Evolutionary conservation across 2,888 invertebrate species (phyloP).

Genomic region (Cheilosia urbana): DNA sequence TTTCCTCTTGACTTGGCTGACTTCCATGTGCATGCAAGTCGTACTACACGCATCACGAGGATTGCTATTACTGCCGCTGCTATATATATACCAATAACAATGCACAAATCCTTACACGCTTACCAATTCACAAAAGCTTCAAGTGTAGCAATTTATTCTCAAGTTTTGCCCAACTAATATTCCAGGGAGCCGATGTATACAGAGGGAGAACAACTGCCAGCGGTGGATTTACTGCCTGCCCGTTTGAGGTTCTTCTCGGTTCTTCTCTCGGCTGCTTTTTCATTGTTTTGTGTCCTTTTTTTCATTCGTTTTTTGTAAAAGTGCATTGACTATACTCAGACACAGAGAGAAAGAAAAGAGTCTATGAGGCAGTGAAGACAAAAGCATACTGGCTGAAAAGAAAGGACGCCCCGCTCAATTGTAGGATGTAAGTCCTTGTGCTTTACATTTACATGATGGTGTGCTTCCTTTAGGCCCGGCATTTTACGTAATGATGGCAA

Average conservation of each 20-base stretch:
- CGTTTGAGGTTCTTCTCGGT: constrained; percentile 16
- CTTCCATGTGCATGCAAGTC: constrained; percentile 44
- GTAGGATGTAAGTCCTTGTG: constrained; percentile 68
- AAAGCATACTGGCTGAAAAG: background rate
- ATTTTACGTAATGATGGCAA: constrained; percentile 75
- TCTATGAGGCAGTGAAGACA: constrained; percentile 1
- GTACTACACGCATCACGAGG: background rate
- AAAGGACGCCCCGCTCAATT: constrained; percentile 45
- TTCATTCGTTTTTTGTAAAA: constrained; percentile 17
- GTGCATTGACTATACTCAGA: constrained; percentile 41
- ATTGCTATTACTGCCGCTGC: constrained; percentile 27
- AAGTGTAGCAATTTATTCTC: constrained; percentile 67
- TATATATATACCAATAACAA: constrained; percentile 52
- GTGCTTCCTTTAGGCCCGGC: constrained; percentile 68
- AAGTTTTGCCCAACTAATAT: constrained; percentile 69
- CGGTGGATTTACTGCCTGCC: constrained; percentile 38
- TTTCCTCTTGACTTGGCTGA: constrained; percentile 37
- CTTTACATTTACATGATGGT: constrained; percentile 69
- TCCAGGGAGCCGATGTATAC: constrained; percentile 17
- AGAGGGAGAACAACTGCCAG: constrained; percentile 8
- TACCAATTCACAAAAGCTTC: constrained; percentile 65
- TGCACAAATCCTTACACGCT: constrained; percentile 54
- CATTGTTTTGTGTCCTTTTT: background rate
- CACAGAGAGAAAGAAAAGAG: constrained; percentile 9
- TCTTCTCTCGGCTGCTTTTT: constrained; percentile 7